Evolutionary conservation across 2,797 vertebrate genomes (phyloP).

Genomic region (Hephaestus fuliginosus): DNA sequence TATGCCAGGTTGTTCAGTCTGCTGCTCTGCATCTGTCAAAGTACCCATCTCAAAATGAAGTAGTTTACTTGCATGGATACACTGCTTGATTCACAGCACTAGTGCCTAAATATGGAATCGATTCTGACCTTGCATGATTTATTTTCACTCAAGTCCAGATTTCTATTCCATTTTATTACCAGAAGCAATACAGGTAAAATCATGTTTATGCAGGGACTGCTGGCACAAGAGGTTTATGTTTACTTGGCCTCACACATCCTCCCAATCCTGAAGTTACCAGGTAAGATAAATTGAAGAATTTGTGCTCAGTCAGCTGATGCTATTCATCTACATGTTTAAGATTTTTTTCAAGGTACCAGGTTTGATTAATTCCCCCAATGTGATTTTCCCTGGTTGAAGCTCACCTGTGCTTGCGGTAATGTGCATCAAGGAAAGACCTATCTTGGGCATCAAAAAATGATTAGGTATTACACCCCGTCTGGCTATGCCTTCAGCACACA

Average conservation of each 20-base stretch:
- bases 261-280: conserved; percentile 14
- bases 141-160: conserved; percentile 12
- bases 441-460: conserved; percentile 31
- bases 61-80: not conserved
- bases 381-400: conserved; percentile 19
- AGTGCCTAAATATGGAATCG: not conserved
- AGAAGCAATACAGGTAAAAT: not conserved
- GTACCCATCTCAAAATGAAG: conserved; percentile 10
- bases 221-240: conserved; percentile 20
- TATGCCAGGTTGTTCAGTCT: conserved; percentile 6
- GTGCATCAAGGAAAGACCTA: conserved; percentile 33
- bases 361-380: conserved; percentile 14
- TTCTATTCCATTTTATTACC: not conserved
- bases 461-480: conserved; percentile 32
- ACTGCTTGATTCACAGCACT: not conserved
- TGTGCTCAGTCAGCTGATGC: conserved; percentile 14
- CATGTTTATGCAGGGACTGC: conserved; percentile 14
- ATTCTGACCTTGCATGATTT: conserved; percentile 12
- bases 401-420: conserved; percentile 31
- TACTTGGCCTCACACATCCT: conserved; percentile 2
- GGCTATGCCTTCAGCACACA: conserved; percentile 22
- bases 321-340: conserved; percentile 18
- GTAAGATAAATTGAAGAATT: conserved; percentile 24
- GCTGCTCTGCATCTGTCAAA: conserved; percentile 8
- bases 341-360: not conserved